Evolutionary conservation across 2,797 vertebrate genomes (phyloP), one percentile per base, ranked within the genome.

Genomic region (Aeoliscus strigatus): DNA sequence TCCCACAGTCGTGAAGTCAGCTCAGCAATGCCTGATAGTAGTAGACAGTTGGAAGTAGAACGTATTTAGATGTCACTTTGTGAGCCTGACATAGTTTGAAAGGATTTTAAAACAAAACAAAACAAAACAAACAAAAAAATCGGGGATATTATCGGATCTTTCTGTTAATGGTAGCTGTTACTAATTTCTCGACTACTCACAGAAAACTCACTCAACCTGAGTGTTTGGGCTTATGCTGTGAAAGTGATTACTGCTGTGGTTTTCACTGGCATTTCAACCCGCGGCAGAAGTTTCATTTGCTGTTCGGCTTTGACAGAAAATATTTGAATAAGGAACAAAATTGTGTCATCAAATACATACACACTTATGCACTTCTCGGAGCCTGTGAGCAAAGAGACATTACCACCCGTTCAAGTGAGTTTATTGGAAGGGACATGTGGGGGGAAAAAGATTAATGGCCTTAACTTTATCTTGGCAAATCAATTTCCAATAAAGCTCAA

Each of bases 401-500:
- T 66, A 65, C 48, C 33, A 38, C 46, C 62, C 61, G 28, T 73
- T 80, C 66, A 23, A 48, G 23, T 63, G 73, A 68, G 66, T 81
- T 87, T 85, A 83, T 79, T 84, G 76, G 69, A 72, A 60, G 27
- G 50, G 60, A 80, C 30, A 50, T 48, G 46, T 61, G 60, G 50
- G 56, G 63, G 77, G 73, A 70, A 55, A 58, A 79, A 73, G 66
- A 85, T 81, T 77, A 77, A 80, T 79, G 63, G 60, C 60, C 73
- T 72, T 43, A 70, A 61, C 77, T 83, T 85, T 84, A 80, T 81
- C 70, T 87, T 87, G 85, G 86, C 85, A 84, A 87, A 80, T 85
- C 67, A 73, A 68, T 77, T 73, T 82, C 80, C 66, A 84, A 88
- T 86, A 88, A 87, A 88, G 67, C 70, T 70, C 56, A 60, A 53